A percentile compares a stretch with the other conserved stretches of the same genome.
Evolutionary conservation across 2,888 invertebrate genomes (phyloP).

Genomic region (Cheilosia pagana): DNA sequence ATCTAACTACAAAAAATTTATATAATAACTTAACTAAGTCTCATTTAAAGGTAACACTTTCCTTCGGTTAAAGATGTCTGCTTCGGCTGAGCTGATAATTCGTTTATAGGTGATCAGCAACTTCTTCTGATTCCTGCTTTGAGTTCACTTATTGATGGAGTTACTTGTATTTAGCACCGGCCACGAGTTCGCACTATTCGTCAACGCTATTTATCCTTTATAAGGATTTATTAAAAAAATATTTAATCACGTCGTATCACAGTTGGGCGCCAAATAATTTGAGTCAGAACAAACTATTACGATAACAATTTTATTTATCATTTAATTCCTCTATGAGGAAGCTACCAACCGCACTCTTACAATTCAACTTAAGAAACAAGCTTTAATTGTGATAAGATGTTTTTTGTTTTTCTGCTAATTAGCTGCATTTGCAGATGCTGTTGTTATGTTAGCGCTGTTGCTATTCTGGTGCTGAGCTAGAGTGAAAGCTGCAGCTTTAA

Average conservation of each 20-base stretch:
- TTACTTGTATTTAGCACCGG: conserved; percentile 14
- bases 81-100: neutral
- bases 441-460: too few species aligned
- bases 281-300: too few species aligned
- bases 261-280: neutral
- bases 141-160: neutral
- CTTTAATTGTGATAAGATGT: too few species aligned
- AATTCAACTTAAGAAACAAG: too few species aligned
- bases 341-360: too few species aligned
- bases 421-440: too few species aligned
- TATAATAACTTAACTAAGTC: neutral
- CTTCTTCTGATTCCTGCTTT: neutral
- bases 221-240: neutral
- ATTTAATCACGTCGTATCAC: conserved; percentile 2
- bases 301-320: too few species aligned
- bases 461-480: too few species aligned
- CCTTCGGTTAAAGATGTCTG: neutral
- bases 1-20: neutral
- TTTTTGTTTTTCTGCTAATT: too few species aligned
- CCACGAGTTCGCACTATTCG: neutral
- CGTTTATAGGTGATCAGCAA: neutral
- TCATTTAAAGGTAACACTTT: neutral
- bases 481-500: too few species aligned
- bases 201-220: neutral
- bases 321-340: too few species aligned